phyloP scores from a whole-genome alignment of 37 sponge, comb jelly and placozoan genomes.

The Aplysina aerophoba region DNA sequence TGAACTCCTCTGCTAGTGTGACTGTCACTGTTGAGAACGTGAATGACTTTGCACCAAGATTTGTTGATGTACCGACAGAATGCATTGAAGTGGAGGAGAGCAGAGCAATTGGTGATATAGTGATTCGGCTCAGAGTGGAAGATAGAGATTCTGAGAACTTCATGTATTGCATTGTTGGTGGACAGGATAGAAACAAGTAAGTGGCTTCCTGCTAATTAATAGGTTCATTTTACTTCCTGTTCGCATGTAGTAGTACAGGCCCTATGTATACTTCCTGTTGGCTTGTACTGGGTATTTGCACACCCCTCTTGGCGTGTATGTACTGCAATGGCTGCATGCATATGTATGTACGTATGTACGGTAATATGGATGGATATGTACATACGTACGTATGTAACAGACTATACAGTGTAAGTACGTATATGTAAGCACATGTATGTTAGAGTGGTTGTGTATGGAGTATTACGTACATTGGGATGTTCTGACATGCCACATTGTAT shows the following conservation, averaged over 20 bases:
- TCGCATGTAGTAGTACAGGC: too few species aligned
- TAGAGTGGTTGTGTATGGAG: too few species aligned
- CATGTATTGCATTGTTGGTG: too few species aligned
- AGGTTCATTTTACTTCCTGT: too few species aligned
- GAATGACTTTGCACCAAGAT: conserved; percentile 11
- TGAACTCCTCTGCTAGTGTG: neutral
- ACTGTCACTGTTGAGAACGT: neutral
- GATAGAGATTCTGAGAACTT: neutral
- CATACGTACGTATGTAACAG: neutral
- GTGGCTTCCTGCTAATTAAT: too few species aligned
- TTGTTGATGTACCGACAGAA: neutral
- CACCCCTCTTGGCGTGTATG: neutral
- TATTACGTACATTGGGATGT: too few species aligned
- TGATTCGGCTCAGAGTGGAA: neutral
- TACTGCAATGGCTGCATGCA: neutral
- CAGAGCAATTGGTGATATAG: neutral
- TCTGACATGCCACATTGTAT: too few species aligned
- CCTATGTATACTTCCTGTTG: too few species aligned
- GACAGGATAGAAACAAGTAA: too few species aligned
- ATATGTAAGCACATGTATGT: too few species aligned
- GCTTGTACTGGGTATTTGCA: too few species aligned
- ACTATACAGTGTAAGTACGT: too few species aligned
- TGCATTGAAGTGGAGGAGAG: neutral
- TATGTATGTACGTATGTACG: neutral
- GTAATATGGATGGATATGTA: neutral